phyloP scores from a whole-genome alignment of 1,140 invertebrate genomes.

The Lordiphosa mommai region DNA sequence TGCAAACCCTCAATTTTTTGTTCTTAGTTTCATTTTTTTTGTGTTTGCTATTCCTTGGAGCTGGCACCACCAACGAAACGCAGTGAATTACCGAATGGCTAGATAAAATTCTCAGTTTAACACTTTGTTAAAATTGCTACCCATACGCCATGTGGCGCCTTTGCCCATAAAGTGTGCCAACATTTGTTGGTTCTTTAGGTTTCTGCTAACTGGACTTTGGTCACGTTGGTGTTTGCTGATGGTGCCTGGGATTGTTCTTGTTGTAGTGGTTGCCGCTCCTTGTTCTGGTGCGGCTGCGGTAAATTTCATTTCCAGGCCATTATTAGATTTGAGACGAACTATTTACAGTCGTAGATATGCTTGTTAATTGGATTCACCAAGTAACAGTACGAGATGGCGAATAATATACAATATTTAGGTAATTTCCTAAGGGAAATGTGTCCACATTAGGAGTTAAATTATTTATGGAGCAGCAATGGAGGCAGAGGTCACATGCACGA shows the following conservation, averaged over 20 bases:
- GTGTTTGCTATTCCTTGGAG: conserved; percentile 53
- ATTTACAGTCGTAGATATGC: conserved; percentile 51
- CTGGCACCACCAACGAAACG: conserved; percentile 13
- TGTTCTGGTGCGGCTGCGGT: conserved; percentile 33
- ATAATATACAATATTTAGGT: conserved; percentile 15
- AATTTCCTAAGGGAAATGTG: no score
- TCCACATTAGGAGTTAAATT: no score
- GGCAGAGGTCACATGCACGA: no score
- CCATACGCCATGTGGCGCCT: conserved; percentile 50
- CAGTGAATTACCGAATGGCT: conserved; percentile 69
- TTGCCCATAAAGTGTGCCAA: conserved; percentile 64
- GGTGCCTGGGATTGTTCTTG: conserved; percentile 12
- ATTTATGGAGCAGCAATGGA: no score
- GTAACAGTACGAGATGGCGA: conserved; percentile 36
- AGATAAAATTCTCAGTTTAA: conserved; percentile 78
- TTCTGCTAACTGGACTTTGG: conserved; percentile 27
- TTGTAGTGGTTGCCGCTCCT: conserved; percentile 6
- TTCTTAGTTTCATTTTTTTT: neutral
- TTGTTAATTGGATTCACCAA: conserved; percentile 68
- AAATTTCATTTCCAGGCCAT: conserved; percentile 51
- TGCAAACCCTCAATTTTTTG: conserved; percentile 19
- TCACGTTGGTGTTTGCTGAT: conserved; percentile 26
- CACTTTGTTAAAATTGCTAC: conserved; percentile 75
- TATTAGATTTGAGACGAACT: conserved; percentile 43
- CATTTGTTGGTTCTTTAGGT: conserved; percentile 23